These are phyloP conservation scores for Oxyura jamaicensis DNA, from an alignment of 2,113 vertebrate genomes.

Conservation along the genomic window DNA sequence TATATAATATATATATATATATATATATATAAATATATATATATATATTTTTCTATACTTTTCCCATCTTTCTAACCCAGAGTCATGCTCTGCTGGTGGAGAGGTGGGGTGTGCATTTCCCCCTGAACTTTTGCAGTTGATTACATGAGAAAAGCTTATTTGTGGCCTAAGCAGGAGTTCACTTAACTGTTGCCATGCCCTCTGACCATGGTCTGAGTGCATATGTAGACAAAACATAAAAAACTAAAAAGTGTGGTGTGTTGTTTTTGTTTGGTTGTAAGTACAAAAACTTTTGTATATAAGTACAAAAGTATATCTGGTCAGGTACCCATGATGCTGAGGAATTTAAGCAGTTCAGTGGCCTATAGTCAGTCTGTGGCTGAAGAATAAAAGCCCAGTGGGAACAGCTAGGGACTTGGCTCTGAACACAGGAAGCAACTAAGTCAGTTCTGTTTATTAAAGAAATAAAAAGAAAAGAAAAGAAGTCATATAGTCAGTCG, in stretches of 20 bases:
- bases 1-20: no score
- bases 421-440: not conserved
- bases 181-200: not conserved
- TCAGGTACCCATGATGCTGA: not conserved
- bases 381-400: not conserved
- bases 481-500: not conserved
- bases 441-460: not conserved
- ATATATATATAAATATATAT: no score
- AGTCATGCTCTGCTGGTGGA: not conserved
- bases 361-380: not conserved
- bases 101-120: not conserved
- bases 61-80: not conserved
- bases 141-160: not conserved
- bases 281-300: not conserved
- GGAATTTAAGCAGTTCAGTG: not conserved
- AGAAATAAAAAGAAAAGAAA: not conserved
- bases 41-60: not conserved
- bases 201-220: not conserved
- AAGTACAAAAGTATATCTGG: not conserved
- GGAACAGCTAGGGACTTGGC: not conserved
- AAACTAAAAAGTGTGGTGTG: not conserved
- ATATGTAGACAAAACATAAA: not conserved
- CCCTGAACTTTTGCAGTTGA: not conserved
- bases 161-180: not conserved
- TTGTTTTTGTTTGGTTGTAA: not conserved